Evolutionary conservation across 1,140 invertebrate species (phyloP), one percentile per base, ranked within the genome.

Genomic region (Apis cerana): DNA sequence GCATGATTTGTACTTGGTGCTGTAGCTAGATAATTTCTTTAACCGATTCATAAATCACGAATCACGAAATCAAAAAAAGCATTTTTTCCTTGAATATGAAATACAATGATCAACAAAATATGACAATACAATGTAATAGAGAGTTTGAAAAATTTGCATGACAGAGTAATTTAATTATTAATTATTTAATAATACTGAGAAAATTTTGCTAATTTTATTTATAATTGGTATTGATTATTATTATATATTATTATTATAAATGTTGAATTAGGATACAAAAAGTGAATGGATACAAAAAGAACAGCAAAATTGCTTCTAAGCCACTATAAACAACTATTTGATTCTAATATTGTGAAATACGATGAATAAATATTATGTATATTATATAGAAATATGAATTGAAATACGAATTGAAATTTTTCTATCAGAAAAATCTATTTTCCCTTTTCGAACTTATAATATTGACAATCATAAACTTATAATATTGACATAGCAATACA

Each of bases 1-100:
- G 75, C 74, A 80, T 85, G 75, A 61, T 82, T 62, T 68, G 69
- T 75, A 83, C 54, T 75, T 74, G 80, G 75, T 79, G 77, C 65
- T 59, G 69, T 80, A 81, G 78, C 72, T 70, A 58, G 72, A 68
- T 19, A 27, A 59, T n/a, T 58, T 50, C 15, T 59, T 9, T 69
- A 23, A 19, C 68, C 21, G 13, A 48, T 50, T 23, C 0, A 0
- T 23, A 68, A 8, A 68, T 15, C 50, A 17, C 8, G 10, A 19
- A 58, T 12, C 1, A n/a, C 61, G 33, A 23, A 50, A 67, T 9
- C 7, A 43, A 43, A 7, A 43, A 43, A 43, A 43, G 33, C 3
- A 43, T 43, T 43, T 43, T 43, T 43, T 43, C 33, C 33, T 43
- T 43, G 33, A 43, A 43, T 43, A 43, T 43, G 33, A 5, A 43